phyloP scores from a whole-genome alignment of 2,113 vertebrate genomes.

The Toxotes chatareus region DNA sequence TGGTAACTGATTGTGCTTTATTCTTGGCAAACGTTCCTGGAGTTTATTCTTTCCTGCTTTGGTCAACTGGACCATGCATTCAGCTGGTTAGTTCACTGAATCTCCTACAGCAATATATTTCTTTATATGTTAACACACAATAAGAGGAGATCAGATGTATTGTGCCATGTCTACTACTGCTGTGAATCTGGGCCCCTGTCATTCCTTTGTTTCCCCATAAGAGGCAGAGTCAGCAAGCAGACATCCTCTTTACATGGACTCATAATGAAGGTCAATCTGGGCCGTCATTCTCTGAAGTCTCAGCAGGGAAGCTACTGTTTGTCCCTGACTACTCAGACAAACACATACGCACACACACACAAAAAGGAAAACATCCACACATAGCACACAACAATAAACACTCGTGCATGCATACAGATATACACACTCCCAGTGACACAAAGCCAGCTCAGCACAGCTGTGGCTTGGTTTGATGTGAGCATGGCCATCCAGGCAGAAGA shows the following conservation, averaged over 20 bases:
- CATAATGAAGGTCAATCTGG: constrained; percentile 57
- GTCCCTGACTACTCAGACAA: not conserved
- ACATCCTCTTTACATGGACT: constrained; percentile 18
- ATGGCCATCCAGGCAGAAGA: constrained; percentile 72
- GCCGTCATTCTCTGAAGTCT: constrained; percentile 43
- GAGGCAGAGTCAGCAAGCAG: constrained; percentile 41
- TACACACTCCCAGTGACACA: constrained; percentile 32
- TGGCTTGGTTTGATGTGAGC: constrained; percentile 60
- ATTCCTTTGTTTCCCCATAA: constrained; percentile 34
- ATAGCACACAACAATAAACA: not conserved
- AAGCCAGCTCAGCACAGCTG: constrained; percentile 68
- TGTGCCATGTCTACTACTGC: not conserved
- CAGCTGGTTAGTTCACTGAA: too few species aligned
- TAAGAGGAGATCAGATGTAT: not conserved
- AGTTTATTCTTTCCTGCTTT: too few species aligned
- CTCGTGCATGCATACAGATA: constrained; percentile 16
- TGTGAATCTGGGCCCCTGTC: not conserved
- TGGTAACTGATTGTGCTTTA: too few species aligned
- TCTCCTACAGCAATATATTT: too few species aligned
- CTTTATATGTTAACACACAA: not conserved
- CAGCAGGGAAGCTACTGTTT: constrained; percentile 24
- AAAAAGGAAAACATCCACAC: not conserved
- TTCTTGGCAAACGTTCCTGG: too few species aligned
- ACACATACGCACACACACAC: not conserved
- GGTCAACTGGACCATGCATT: too few species aligned